A percentile compares a stretch with the other conserved stretches of the same genome.
phyloP scores from a whole-genome alignment of 2,113 vertebrate species.

The Ailuropoda melanoleuca region DNA sequence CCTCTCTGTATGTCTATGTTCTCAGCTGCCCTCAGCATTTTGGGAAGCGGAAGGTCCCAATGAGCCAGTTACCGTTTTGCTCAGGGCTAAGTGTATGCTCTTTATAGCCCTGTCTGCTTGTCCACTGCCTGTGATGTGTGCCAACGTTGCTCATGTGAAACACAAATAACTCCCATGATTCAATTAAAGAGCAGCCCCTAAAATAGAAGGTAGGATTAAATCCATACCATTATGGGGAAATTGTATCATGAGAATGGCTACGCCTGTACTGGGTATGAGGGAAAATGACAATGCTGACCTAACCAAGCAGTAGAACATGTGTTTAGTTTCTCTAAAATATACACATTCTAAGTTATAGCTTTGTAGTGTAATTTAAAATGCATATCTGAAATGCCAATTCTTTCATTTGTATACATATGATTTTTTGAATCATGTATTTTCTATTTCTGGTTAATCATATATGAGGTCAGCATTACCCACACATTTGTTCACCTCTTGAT shows the following conservation, averaged over 20 bases:
- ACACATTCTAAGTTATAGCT: not conserved
- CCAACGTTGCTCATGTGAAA: conserved; percentile 39
- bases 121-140: not conserved
- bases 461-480: not conserved
- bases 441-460: conserved; percentile 5
- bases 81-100: conserved; percentile 24
- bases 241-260: not conserved
- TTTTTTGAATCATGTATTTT: not conserved
- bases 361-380: conserved; percentile 2
- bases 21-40: conserved; percentile 53
- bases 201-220: conserved; percentile 50
- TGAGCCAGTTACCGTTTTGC: conserved; percentile 15
- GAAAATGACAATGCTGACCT: not conserved
- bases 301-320: not conserved
- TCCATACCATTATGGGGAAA: not conserved
- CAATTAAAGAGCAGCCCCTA: conserved; percentile 19
- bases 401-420: not conserved
- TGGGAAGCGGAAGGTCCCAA: not conserved
- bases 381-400: not conserved
- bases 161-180: conserved; percentile 46
- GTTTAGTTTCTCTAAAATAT: not conserved
- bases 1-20: not conserved
- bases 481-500: conserved; percentile 27
- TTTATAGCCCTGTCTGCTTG: conserved; percentile 39
- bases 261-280: not conserved